Evolutionary conservation across 2,797 vertebrate species (phyloP).

Genomic region (Vipera ursinii): DNA sequence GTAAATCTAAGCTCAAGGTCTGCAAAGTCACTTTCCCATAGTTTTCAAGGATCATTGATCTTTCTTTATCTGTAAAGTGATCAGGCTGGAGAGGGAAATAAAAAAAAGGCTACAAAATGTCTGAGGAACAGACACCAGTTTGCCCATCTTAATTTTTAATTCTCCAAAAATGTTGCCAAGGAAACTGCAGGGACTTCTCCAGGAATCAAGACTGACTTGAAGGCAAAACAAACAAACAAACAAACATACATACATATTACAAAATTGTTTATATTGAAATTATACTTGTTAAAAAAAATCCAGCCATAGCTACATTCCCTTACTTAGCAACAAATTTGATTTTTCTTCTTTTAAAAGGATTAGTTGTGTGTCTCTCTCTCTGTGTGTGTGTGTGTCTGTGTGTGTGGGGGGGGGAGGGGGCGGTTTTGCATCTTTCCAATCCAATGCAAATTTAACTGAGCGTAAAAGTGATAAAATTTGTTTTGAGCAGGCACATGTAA

Average conservation of each 20-base stretch:
- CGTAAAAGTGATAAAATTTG: not conserved
- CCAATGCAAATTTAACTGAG: not conserved
- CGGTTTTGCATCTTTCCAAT: not conserved
- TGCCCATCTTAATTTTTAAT: not conserved
- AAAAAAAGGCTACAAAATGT: not conserved
- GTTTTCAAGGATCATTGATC: not conserved
- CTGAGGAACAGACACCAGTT: not conserved
- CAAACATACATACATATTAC: too few species aligned
- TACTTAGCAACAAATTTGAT: not conserved
- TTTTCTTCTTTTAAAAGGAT: not conserved
- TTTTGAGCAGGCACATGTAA: not conserved
- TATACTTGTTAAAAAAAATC: not conserved
- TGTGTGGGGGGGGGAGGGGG: not conserved
- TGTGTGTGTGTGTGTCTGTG: not conserved
- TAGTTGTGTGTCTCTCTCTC: not conserved
- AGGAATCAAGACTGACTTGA: not conserved
- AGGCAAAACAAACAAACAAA: not conserved
- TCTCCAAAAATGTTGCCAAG: not conserved
- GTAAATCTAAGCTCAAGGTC: not conserved
- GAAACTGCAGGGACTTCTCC: not conserved
- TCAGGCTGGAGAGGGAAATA: not conserved
- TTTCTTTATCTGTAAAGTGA: not conserved
- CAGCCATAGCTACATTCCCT: not conserved
- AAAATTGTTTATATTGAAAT: not conserved
- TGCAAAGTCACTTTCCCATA: not conserved